Evolutionary conservation across 2,113 vertebrate genomes (phyloP).

Genomic region (Chelonoidis abingdonii): DNA sequence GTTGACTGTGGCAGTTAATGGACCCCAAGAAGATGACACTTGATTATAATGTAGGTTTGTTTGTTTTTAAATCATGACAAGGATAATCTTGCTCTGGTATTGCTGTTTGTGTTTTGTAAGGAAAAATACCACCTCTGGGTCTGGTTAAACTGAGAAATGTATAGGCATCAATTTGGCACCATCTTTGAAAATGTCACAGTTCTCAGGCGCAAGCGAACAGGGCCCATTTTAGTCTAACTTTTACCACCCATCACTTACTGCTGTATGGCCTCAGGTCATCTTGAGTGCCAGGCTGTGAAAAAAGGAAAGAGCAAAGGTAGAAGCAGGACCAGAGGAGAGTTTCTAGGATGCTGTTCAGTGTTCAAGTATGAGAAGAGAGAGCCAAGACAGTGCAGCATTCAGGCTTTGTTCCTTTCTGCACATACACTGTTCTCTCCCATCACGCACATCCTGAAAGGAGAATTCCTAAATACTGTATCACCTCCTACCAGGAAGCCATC

Average conservation of each 20-base stretch:
- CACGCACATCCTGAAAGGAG: no score
- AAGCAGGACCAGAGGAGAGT: no score
- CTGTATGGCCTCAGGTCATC: neutral
- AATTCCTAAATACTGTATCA: no score
- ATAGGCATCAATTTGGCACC: neutral
- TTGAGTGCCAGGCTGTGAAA: no score
- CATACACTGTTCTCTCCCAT: no score
- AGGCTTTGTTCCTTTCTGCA: no score
- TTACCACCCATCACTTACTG: neutral
- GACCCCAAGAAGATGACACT: neutral
- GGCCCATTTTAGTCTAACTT: neutral
- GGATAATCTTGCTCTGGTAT: neutral
- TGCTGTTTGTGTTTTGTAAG: neutral
- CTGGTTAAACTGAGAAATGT: neutral
- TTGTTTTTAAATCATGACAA: neutral
- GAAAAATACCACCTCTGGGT: neutral
- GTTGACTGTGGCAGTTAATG: neutral
- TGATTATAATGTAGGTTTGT: neutral
- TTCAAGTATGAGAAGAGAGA: no score
- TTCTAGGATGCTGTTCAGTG: no score
- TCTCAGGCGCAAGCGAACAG: neutral
- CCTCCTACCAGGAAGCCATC: no score
- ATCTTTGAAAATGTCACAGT: neutral
- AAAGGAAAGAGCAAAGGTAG: no score
- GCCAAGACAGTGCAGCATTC: no score